Conservation (phyloP, 2,888 invertebrate genomes). For the Pedicia rivosa region DNA sequence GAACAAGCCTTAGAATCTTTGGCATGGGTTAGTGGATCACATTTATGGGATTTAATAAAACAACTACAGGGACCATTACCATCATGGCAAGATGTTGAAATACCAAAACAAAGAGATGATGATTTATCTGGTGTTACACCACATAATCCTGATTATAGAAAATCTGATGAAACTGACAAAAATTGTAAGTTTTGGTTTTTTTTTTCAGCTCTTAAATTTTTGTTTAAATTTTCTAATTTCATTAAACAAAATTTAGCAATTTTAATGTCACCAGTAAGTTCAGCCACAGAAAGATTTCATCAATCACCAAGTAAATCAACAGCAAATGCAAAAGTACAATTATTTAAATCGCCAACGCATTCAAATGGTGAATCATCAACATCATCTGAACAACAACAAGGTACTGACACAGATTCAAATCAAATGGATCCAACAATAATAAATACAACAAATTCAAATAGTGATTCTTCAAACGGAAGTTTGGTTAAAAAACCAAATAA, state of each 20-base stretch:
- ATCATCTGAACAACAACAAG: no score
- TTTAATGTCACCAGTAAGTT: slow-evolving; percentile 35
- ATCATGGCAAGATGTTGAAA: slow-evolving; percentile 58
- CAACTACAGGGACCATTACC: slow-evolving; percentile 46
- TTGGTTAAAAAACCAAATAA: no score
- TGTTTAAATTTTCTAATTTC: no score
- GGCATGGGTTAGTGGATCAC: slow-evolving; percentile 77
- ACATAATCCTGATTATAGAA: slow-evolving; percentile 1
- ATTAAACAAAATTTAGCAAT: neutral
- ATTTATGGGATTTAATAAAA: slow-evolving; percentile 68
- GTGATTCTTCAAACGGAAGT: no score
- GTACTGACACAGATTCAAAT: no score
- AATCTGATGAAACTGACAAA: slow-evolving; percentile 9
- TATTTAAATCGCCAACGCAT: slow-evolving; percentile 41
- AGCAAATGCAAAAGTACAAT: slow-evolving; percentile 19
- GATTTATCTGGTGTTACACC: slow-evolving; percentile 5
- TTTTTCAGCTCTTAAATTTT: no score
- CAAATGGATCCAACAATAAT: no score
- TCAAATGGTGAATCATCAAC: no score
- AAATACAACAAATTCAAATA: no score
- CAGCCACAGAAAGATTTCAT: slow-evolving; percentile 42
- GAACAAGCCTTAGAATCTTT: slow-evolving; percentile 84
- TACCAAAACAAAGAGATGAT: slow-evolving; percentile 28
- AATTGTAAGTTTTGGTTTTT: slow-evolving; percentile 9
- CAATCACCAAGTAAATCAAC: slow-evolving; percentile 13